These are phyloP conservation scores for Lepilemur ruficaudatus DNA, from an alignment of 2,797 vertebrate species.

Conservation along the genomic window DNA sequence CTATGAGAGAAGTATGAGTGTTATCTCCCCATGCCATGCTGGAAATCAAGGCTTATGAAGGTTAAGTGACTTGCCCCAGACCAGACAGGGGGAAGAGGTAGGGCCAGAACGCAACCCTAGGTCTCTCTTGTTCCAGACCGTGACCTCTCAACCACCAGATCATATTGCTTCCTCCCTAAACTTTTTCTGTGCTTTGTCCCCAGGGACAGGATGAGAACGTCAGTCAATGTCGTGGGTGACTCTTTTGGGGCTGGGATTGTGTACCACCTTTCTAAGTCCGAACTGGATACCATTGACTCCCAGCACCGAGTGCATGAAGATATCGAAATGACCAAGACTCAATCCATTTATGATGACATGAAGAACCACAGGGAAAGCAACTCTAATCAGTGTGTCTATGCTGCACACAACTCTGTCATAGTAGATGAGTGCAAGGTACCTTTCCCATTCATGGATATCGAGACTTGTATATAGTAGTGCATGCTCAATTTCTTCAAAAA, in stretches of 20 bases:
- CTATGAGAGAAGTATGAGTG: neutral
- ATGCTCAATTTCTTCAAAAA: slow-evolving; percentile 79
- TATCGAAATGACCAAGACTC: slow-evolving; percentile 98
- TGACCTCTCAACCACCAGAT: neutral
- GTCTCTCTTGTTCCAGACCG: neutral
- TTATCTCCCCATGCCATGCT: neutral
- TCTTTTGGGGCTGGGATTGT: slow-evolving; percentile 98
- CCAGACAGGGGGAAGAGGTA: neutral
- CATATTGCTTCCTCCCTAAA: neutral
- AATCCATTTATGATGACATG: slow-evolving; percentile 95
- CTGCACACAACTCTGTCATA: slow-evolving; percentile 96
- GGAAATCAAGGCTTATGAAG: neutral
- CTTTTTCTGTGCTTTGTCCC: slow-evolving; percentile 61
- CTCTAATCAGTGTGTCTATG: slow-evolving; percentile 98
- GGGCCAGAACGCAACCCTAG: neutral
- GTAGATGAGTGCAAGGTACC: slow-evolving; percentile 99
- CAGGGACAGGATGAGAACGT: slow-evolving; percentile 99
- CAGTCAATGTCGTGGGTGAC: slow-evolving; percentile 98
- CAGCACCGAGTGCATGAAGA: slow-evolving; percentile 92
- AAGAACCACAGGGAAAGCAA: slow-evolving; percentile 99
- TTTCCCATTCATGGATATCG: slow-evolving; percentile 94
- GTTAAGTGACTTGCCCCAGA: neutral
- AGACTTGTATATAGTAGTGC: slow-evolving; percentile 92
- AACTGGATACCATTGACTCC: slow-evolving; percentile 94
- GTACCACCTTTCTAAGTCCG: slow-evolving; percentile 96